These are phyloP conservation scores for Synanthedon myopaeformis DNA, from an alignment of 2,888 invertebrate species.

Conservation along the genomic window DNA sequence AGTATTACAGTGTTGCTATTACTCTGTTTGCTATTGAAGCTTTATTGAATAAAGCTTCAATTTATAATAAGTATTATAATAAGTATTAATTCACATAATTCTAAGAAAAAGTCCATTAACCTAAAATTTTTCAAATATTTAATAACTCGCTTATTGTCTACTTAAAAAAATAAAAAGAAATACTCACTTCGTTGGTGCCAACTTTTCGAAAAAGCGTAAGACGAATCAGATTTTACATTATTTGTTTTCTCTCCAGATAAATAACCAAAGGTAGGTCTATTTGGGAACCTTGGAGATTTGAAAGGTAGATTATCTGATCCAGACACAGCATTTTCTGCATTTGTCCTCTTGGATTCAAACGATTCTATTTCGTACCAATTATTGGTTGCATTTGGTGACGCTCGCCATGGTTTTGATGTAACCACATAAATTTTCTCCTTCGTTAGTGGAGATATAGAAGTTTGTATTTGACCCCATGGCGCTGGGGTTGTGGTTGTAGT, in stretches of 20 bases:
- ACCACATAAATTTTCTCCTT: constrained; percentile 87
- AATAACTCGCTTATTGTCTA: background rate
- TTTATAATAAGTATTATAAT: background rate
- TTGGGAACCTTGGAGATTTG: constrained; percentile 66
- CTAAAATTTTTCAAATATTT: too few species aligned
- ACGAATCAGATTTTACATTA: constrained; percentile 37
- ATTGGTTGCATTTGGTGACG: constrained; percentile 26
- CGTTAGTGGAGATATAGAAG: constrained; percentile 80
- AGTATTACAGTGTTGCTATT: too few species aligned
- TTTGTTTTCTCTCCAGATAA: constrained; percentile 39
- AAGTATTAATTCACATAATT: background rate
- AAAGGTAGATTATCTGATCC: constrained; percentile 40
- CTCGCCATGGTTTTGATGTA: constrained; percentile 77
- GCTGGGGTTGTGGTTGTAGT: constrained; percentile 52
- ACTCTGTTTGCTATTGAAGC: too few species aligned
- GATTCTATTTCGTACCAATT: constrained; percentile 36
- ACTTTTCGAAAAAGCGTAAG: constrained; percentile 49
- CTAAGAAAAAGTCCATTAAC: too few species aligned
- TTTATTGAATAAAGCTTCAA: too few species aligned
- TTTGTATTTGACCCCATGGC: constrained; percentile 76
- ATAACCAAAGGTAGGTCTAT: constrained; percentile 69
- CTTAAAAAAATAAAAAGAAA: background rate
- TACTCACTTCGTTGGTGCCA: constrained; percentile 63
- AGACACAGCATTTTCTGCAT: constrained; percentile 24
- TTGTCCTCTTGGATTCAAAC: constrained; percentile 45